These are phyloP conservation scores for Mormyrus iriodes DNA, from an alignment of 2,113 vertebrate genomes.

Conservation along the genomic window DNA sequence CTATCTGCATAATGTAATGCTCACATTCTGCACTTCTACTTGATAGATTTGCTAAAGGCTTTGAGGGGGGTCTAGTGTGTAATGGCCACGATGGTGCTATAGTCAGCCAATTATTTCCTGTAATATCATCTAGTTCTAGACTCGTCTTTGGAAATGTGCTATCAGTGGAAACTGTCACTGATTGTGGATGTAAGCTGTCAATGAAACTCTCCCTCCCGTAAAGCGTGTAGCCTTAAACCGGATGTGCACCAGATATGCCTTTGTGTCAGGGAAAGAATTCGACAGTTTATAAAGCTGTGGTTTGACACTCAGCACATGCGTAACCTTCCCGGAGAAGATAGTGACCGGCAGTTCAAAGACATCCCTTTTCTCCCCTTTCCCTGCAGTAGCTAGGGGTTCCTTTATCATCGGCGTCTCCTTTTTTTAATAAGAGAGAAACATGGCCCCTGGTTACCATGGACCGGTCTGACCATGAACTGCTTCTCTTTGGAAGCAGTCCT, in stretches of 20 bases:
- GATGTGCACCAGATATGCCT: neutral
- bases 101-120: neutral
- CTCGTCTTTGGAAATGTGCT: neutral
- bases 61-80: neutral
- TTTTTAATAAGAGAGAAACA: constrained; percentile 32
- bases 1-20: constrained; percentile 1
- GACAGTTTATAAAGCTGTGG: constrained; percentile 39
- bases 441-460: constrained; percentile 49
- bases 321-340: constrained; percentile 49
- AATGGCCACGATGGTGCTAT: neutral
- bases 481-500: constrained; percentile 45
- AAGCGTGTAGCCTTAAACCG: constrained; percentile 20
- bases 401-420: constrained; percentile 42
- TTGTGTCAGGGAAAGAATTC: constrained; percentile 4
- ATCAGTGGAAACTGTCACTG: constrained; percentile 8
- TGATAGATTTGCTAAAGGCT: neutral
- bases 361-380: constrained; percentile 20
- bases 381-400: constrained; percentile 48
- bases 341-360: constrained; percentile 51
- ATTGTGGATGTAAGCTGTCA: constrained; percentile 21
- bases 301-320: constrained; percentile 31
- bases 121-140: constrained; percentile 5
- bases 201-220: constrained; percentile 20
- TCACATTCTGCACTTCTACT: neutral
- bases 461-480: constrained; percentile 53